phyloP scores from a whole-genome alignment of 2,797 vertebrate species.

The Champsocephalus esox region DNA sequence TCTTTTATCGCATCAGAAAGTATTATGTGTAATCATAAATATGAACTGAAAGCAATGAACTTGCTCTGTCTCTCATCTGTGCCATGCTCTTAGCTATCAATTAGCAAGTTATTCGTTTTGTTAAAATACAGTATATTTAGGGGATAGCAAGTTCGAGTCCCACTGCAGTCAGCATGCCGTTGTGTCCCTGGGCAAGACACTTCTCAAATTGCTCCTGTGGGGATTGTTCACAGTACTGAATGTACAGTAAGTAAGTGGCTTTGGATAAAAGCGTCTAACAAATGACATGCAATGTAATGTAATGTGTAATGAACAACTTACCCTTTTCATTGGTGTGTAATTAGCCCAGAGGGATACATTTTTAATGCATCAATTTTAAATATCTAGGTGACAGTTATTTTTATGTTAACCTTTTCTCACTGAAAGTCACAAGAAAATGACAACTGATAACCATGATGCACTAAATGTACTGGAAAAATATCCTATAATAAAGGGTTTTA shows the following conservation, averaged over 20 bases:
- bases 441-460: background rate
- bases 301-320: constrained; percentile 15
- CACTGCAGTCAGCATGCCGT: no score
- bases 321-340: constrained; percentile 37
- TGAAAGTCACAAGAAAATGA: background rate
- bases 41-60: no score
- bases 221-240: no score
- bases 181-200: no score
- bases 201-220: no score
- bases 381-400: constrained; percentile 9
- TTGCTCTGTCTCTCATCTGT: background rate
- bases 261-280: no score
- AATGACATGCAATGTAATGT: no score
- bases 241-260: no score
- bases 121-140: background rate
- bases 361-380: constrained; percentile 22
- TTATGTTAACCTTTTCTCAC: constrained; percentile 18
- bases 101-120: background rate
- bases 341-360: constrained; percentile 26
- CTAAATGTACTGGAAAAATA: background rate
- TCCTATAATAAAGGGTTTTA: background rate
- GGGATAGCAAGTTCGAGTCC: no score
- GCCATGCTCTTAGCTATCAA: constrained; percentile 1
- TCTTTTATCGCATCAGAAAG: no score
- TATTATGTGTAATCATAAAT: no score